Percentiles rank a stretch among this genome's conserved stretches.
phyloP scores from a whole-genome alignment of 2,888 invertebrate species.

The Chironomus riparius region DNA sequence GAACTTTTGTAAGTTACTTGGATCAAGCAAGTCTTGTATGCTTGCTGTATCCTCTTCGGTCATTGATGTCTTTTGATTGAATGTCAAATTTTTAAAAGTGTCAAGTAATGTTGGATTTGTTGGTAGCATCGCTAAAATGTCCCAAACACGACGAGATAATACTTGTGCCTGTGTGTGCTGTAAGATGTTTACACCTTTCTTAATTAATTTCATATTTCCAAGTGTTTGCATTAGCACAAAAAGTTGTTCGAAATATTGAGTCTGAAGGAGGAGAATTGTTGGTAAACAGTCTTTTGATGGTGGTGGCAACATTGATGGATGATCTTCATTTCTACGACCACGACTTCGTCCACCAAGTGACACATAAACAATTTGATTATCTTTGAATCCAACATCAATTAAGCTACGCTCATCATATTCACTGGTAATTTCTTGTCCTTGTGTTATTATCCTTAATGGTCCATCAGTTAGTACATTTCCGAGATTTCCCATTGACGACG shows the following conservation, averaged over 20 bases:
- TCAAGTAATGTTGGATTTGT: slow-evolving; percentile 78
- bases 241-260: slow-evolving; percentile 82
- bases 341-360: slow-evolving; percentile 65
- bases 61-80: slow-evolving; percentile 11
- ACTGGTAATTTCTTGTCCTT: slow-evolving; percentile 84
- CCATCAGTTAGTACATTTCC: slow-evolving; percentile 69
- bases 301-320: slow-evolving; percentile 77
- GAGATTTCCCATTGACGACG: slow-evolving; percentile 55
- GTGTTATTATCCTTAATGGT: slow-evolving; percentile 83
- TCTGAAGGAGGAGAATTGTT: slow-evolving; percentile 71
- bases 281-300: slow-evolving; percentile 80
- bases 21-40: slow-evolving; percentile 69
- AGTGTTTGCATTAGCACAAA: slow-evolving; percentile 85
- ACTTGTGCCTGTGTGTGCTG: slow-evolving; percentile 39
- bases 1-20: slow-evolving; percentile 82
- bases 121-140: slow-evolving; percentile 82
- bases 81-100: slow-evolving; percentile 59
- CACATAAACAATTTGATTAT: slow-evolving; percentile 86
- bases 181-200: slow-evolving; percentile 50
- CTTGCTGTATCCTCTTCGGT: background rate
- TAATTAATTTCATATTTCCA: slow-evolving; percentile 73
- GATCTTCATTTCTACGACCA: slow-evolving; percentile 51
- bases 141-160: slow-evolving; percentile 87
- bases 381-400: slow-evolving; percentile 88
- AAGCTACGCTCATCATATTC: slow-evolving; percentile 88